phyloP scores from a whole-genome alignment of 2,888 invertebrate genomes.

The Polietes domitor region DNA sequence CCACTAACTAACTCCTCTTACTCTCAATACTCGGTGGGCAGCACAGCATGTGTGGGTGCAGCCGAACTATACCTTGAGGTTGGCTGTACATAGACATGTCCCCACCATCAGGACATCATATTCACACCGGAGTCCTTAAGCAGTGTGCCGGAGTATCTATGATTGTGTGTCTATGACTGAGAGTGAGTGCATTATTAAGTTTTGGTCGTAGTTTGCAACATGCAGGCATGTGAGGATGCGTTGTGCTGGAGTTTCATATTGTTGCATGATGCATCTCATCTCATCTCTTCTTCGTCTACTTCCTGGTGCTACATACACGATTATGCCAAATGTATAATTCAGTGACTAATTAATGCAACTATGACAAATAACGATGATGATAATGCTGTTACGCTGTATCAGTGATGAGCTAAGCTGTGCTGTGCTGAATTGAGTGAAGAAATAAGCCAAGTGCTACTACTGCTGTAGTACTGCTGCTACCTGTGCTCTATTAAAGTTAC shows the following conservation, averaged over 20 bases:
- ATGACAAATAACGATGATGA: constrained; percentile 53
- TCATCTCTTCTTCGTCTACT: background rate
- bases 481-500: constrained; percentile 31
- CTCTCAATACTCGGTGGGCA: background rate
- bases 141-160: background rate
- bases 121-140: background rate
- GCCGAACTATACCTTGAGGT: background rate
- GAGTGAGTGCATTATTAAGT: constrained; percentile 34
- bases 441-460: constrained; percentile 9
- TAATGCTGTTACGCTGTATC: constrained; percentile 45
- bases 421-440: constrained; percentile 15
- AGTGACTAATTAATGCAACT: constrained; percentile 66
- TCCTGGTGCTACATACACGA: background rate
- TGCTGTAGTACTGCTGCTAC: background rate
- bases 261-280: background rate
- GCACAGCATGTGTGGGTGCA: background rate
- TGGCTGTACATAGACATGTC: background rate
- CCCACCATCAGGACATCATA: background rate
- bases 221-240: background rate
- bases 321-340: constrained; percentile 41
- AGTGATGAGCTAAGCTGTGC: constrained; percentile 14
- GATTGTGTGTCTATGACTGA: constrained; percentile 3
- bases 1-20: background rate
- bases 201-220: constrained; percentile 19
- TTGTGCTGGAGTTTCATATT: background rate